These are phyloP conservation scores for Timandra comae DNA, from an alignment of 2,888 invertebrate species.

Conservation along the genomic window DNA sequence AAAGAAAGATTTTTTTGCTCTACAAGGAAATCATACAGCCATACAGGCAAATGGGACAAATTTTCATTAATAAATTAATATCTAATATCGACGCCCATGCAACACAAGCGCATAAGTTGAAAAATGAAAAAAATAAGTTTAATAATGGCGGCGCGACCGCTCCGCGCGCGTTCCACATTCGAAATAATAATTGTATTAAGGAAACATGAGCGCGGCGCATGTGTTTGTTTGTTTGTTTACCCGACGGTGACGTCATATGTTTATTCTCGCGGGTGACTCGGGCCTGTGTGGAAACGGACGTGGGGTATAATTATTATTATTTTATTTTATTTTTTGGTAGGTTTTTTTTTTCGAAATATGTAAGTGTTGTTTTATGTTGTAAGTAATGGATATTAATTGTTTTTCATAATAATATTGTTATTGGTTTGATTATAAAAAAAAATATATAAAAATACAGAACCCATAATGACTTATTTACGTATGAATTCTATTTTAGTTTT, in stretches of 20 bases:
- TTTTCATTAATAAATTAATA: neutral
- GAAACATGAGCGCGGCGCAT: conserved; percentile 77
- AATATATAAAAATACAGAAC: too few species aligned
- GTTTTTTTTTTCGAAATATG: too few species aligned
- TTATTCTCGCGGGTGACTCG: conserved; percentile 67
- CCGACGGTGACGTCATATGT: conserved; percentile 76
- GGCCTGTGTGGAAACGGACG: conserved; percentile 29
- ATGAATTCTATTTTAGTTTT: too few species aligned
- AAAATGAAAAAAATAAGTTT: conserved; percentile 43
- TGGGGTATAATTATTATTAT: conserved; percentile 16
- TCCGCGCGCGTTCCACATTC: conserved; percentile 65
- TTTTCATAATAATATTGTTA: too few species aligned
- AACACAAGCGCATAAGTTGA: conserved; percentile 28
- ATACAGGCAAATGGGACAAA: neutral
- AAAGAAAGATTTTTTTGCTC: neutral
- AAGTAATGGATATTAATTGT: too few species aligned
- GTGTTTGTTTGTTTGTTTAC: conserved; percentile 79
- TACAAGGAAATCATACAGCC: too few species aligned
- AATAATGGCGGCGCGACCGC: conserved; percentile 37
- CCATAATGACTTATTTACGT: too few species aligned
- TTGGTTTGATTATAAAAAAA: too few species aligned
- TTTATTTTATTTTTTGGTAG: too few species aligned
- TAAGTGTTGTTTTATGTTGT: too few species aligned
- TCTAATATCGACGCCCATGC: conserved; percentile 9
- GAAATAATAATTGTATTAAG: conserved; percentile 78